Evolutionary conservation across 2,797 vertebrate genomes (phyloP), one percentile per base, ranked within the genome.

Genomic region (Coranthus polyacanthus): DNA sequence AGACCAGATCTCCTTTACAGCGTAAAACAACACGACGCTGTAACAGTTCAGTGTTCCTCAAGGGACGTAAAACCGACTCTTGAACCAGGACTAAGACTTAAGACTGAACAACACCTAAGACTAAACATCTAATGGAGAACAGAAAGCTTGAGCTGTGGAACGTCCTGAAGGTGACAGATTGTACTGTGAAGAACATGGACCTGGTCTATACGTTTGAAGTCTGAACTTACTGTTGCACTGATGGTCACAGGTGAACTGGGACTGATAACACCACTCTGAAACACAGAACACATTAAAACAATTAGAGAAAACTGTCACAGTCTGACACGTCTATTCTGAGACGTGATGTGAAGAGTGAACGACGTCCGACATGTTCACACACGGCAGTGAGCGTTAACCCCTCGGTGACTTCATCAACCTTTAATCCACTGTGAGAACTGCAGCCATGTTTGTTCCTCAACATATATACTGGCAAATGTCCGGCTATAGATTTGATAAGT

Each of bases 231-330:
- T 84, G 34, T 89, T 90, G 79, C 94, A 95, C 2, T 37, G 37
- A 24, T 84, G 72, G 0, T 72, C 62, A 65, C 94, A 94, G 72
- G 56, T 57, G 52, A 88, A 85, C 79, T 95, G 89, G 37, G 86
- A 86, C 72, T 92, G 82, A 65, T 95, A 95, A 72, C 94, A 95
- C 94, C 94, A 95, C 1, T 91, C 87, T 91, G 69, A 64, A 88
- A 88, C 47, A 82, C 8, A 78, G 37, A 51, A 54, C 52, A 43
- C 3, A 0, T 6, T n/a, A 44, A 15, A 47, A 6, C 1, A 4
- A 21, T 43, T 18, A 17, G 12, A 15, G 2, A 13, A 42, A 12
- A 36, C 29, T 52, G 13, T 12, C 15, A 32, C 32, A 26, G n/a
- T n/a, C 26, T 55, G 21, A 57, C 12, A 21, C 2, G 1, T 17